A percentile compares a stretch with the other conserved stretches of the same genome.
These are phyloP conservation scores for Phyllotreta cruciferae DNA, from an alignment of 2,888 invertebrate species.

Conservation along the genomic window DNA sequence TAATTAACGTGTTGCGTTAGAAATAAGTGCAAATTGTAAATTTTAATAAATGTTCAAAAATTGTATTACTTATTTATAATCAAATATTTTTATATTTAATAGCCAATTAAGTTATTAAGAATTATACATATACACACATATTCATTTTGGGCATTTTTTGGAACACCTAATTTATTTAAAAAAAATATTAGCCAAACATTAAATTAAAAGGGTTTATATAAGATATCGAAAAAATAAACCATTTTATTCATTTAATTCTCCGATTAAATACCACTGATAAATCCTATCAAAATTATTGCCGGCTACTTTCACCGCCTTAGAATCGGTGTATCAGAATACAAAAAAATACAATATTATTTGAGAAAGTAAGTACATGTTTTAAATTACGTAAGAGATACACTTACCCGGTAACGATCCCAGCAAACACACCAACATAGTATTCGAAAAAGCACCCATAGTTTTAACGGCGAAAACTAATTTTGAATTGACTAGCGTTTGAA, in stretches of 20 bases:
- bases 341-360: constrained; percentile 8
- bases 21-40: too few relatives aligned
- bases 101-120: too few relatives aligned
- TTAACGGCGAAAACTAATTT: constrained; percentile 2
- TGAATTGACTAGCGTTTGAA: constrained; percentile 16
- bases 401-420: constrained; percentile 53
- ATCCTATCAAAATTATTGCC: background rate
- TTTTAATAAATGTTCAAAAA: too few relatives aligned
- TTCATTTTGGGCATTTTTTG: too few relatives aligned
- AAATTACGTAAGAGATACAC: constrained; percentile 34
- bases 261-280: too few relatives aligned
- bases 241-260: too few relatives aligned
- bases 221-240: too few relatives aligned
- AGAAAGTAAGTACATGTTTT: constrained; percentile 19
- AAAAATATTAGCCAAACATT: background rate
- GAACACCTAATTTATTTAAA: background rate
- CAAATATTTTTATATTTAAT: too few relatives aligned
- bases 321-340: constrained; percentile 4
- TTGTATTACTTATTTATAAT: too few relatives aligned
- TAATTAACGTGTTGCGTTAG: too few relatives aligned
- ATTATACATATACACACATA: too few relatives aligned
- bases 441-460: constrained; percentile 38
- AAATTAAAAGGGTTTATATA: background rate
- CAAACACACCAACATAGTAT: constrained; percentile 53
- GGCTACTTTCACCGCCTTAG: constrained; percentile 8